Evolutionary conservation across 2,797 vertebrate genomes (phyloP), one percentile per base, ranked within the genome.

Genomic region (Philypnodon macrostomus): DNA sequence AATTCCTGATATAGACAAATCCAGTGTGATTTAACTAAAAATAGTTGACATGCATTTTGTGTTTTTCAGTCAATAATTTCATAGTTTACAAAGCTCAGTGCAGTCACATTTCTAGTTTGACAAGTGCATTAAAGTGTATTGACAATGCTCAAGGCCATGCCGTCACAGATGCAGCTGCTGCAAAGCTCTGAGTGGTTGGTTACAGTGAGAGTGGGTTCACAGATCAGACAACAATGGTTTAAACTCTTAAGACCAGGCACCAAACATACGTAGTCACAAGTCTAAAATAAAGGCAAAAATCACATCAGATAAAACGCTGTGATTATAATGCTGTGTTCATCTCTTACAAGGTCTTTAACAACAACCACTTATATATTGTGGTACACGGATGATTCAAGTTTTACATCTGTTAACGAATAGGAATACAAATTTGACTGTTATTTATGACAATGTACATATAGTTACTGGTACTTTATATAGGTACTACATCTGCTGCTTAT

Each of bases 201-300:
- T 72, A 72, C 57, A 80, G 53, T 55, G 69, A 62, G 16, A 58
- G 53, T 51, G 68, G 52, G 35, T 74, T 80, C 69, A 80, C 63
- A 67, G 69, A 69, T 63, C 41, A 29, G 16, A 36, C 34, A 38
- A 64, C 65, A n/a, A n/a, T n/a, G 58, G 47, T 67, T 71, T 47
- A 34, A 26, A 53, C 36, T 71, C 52, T 33, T 48, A 53, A 65
- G 61, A 49, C 52, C 62, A 63, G 63, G 62, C 67, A 67, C 55
- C 46, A 60, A 66, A 55, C 51, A 45, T 53, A 54, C 23, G 26
- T n/a, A 4, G 21, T 41, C 47, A 55, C 33, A 52, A 15, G 42
- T 48, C 56, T 54, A 17, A 36, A 53, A 71, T 40, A 7, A 40
- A 34, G 7, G 11, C 37, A 51, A 32, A 47, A 52, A 5, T 10